Evolutionary conservation across 2,797 vertebrate genomes (phyloP), one percentile per base, ranked within the genome.

Genomic region (Myotis planiceps): DNA sequence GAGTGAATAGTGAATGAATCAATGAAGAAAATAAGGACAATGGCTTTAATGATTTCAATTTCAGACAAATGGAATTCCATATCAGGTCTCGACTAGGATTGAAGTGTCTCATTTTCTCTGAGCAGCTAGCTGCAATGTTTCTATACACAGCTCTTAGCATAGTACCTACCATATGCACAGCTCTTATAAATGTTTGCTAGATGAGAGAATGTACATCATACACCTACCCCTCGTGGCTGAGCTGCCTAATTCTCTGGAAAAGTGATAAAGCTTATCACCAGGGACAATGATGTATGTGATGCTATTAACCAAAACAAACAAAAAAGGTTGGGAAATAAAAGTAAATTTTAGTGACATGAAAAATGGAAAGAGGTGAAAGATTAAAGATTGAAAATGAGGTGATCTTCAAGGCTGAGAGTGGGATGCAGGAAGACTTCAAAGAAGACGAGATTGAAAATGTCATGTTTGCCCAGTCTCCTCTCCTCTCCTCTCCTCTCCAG

Each of bases 291-390:
- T 12, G 49, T 29, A 37, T 25, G 25, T 37, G 45, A 68, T 39
- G 32, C 76, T 60, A 72, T 53, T 55, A 63, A 78, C 39, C 0
- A 32, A 71, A 86, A 74, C 32, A 32, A 7, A 51, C 29, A 32
- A 37, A 51, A 89, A 29, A 55, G 9, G 0, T 7, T 34, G 4
- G 23, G 37, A 88, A 88, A 60, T 69, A 68, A 10, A 69, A 92
- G 75, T 39, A 60, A 27, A 71, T 81, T 88, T 65, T 68, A 68
- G 27, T 60, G 14, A 60, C 10, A 71, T 39, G 63, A 88, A 83
- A 95, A 82, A 74, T n/a, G 25, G 69, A 74, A 86, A 93, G 42
- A 49, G 27, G 87, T 71, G 23, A 88, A 66, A 86, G 79, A 25
- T 19, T 84, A 79, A 90, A 47, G 29, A 45, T 76, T 80, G 53